Evolutionary conservation across 2,113 vertebrate species (phyloP), one percentile per base, ranked within the genome.

Genomic region (Syngnathus floridae): DNA sequence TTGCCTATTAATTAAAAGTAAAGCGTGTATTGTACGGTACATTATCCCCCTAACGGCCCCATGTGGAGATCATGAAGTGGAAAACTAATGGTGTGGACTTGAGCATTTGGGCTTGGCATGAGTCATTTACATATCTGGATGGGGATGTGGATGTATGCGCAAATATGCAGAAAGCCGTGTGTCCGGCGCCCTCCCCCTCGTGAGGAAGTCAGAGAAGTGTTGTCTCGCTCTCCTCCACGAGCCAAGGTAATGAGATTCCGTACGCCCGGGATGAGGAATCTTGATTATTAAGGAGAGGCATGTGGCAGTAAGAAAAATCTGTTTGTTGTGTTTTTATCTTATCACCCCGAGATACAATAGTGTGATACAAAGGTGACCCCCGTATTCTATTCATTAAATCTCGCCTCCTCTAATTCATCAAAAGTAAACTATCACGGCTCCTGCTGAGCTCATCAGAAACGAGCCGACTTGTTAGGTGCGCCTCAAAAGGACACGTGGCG

Each of bases 31-130:
- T 92, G 93, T 95, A 97, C 94, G 95, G 94, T 95, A 98, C 96
- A 98, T 98, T 98, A 98, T 98, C 93, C 92, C 93, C 90, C 94
- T 97, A 98, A 98, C 95, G 95, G 94, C 94, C 94, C 93, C 95
- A 95, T 95, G 94, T 93, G 93, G 95, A 94, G 94, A 95, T 94
- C 93, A 94, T 94, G 94, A 95, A 97, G 94, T 96, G 94, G 94
- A 97, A 96, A 96, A 95, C 94, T 95, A 97, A 98, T 95, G 93
- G 95, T 93, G 93, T 95, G 94, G 94, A 95, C 94, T 97, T 95
- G 93, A 95, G 93, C 93, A 95, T 94, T 96, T 95, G 93, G 92
- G 94, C 93, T 94, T 93, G 91, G 92, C 88, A 90, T 88, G 90
- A 91, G 90, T 94, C 86, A 97, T 96, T 95, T 96, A 93, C 94